Base-by-base conservation (phyloP, 2,113 vertebrate species). In the Daphoenositta chrysoptera region DNA sequence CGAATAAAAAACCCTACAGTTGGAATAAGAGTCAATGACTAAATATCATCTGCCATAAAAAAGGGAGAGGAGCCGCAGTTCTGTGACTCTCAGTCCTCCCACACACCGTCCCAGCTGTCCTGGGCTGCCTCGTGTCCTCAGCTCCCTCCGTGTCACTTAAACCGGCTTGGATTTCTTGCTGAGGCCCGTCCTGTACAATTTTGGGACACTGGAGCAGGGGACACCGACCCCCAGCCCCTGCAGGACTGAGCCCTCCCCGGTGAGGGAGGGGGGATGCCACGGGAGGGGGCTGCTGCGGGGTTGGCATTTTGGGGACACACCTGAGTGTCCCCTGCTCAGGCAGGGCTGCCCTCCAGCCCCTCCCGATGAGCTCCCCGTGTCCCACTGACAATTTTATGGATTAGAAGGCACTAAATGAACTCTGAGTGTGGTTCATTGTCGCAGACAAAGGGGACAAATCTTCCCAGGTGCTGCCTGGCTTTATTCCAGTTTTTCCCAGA, bases 21-120 rank as follows among this genome's bases (percentile, higher is more conserved):
- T 83, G 93, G 76, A 95, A 93, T 97, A 91, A 96, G 98, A 97
- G 56, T 86, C 89, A 97, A 96, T 94, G 93, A 75, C 79, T 82
- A 97, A 68, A 51, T 87, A 96, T 82, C 85, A 57, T 76, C 35
- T 93, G 81, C 68, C n/a, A 79, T 94, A 48, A 96, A n/a, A 23
- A 42, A 20, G 5, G 11, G 21, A 13, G 48, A 64, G 42, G 50
- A 72, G 42, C 76, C 80, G 66, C 50, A 56, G 27, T 15, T 42
- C 6, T 26, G 13, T 48, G 50, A 1, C 13, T 57, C 42, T 8
- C 48, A 42, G 20, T 16, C 30, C 57, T 64, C 31, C 65, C 56
- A 87, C 64, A 15, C 26, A 47, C 14, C 48, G 17, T 40, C 56
- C 48, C 40, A 31, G 50, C 75, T 64, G 35, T 21, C 48, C 65